Conservation (phyloP, 2,888 invertebrate genomes). For the Linyphia triangularis region DNA sequence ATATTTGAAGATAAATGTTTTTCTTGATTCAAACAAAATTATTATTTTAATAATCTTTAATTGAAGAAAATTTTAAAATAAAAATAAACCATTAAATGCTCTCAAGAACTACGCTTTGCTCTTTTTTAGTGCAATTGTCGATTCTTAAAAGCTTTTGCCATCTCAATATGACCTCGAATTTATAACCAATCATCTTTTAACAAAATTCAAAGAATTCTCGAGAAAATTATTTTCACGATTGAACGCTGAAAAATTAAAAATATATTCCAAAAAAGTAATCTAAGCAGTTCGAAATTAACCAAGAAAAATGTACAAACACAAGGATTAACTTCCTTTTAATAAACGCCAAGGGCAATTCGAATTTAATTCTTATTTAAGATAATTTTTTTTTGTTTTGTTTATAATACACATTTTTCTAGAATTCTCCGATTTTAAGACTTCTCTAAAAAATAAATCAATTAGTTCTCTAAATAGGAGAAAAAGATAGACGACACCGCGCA, state of each 20-base stretch:
- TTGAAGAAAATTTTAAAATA: too few species aligned
- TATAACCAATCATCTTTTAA: too few species aligned
- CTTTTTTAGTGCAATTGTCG: neutral
- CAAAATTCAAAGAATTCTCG: too few species aligned
- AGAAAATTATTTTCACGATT: neutral
- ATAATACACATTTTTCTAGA: neutral
- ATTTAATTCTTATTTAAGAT: neutral
- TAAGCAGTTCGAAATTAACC: neutral
- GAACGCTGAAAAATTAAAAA: neutral
- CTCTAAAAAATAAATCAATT: neutral
- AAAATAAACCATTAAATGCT: too few species aligned
- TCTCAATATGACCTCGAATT: neutral
- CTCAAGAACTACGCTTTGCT: too few species aligned
- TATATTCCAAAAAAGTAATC: neutral
- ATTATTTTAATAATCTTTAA: too few species aligned
- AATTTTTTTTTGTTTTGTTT: neutral
- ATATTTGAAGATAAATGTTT: too few species aligned
- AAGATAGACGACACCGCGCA: neutral
- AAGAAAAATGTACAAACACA: neutral
- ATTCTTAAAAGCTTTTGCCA: neutral
- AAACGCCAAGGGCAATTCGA: neutral
- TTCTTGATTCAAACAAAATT: too few species aligned
- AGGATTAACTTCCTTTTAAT: neutral
- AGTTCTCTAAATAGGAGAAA: neutral
- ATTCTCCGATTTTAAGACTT: neutral